Conservation (phyloP, 2,113 vertebrate species). For the Mirza zaza region DNA sequence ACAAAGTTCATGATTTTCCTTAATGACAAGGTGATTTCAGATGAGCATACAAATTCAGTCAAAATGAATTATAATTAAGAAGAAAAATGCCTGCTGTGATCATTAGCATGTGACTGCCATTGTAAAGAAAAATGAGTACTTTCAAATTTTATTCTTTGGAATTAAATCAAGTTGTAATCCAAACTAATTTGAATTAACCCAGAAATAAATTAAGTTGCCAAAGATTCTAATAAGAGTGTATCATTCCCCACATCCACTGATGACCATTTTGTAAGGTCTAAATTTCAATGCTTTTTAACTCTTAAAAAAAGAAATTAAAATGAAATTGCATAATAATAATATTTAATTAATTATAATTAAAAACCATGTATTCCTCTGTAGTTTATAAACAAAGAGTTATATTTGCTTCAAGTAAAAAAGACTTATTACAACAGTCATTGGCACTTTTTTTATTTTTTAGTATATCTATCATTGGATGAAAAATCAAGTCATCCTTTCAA, state of each 20-base stretch:
- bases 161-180: conserved; percentile 47
- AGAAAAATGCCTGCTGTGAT: conserved; percentile 55
- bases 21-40: conserved; percentile 47
- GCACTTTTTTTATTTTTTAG: neutral
- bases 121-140: conserved; percentile 43
- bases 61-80: conserved; percentile 55
- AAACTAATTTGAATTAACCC: conserved; percentile 42
- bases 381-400: neutral
- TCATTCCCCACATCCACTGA: neutral
- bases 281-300: neutral
- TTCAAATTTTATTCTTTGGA: conserved; percentile 52
- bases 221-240: neutral
- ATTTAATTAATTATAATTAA: conserved; percentile 22
- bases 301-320: conserved; percentile 6
- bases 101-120: conserved; percentile 25
- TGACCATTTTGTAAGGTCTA: neutral
- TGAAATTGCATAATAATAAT: neutral
- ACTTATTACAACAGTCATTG: neutral
- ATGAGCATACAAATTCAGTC: conserved; percentile 38
- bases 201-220: conserved; percentile 15
- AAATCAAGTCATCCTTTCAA: conserved; percentile 77
- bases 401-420: conserved; percentile 42
- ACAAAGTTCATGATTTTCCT: conserved; percentile 33
- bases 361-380: neutral
- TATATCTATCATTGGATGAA: conserved; percentile 50